A percentile compares a stretch with the other conserved stretches of the same genome.
Conservation (phyloP, 2,888 invertebrate species). For the Volucella zonaria region DNA sequence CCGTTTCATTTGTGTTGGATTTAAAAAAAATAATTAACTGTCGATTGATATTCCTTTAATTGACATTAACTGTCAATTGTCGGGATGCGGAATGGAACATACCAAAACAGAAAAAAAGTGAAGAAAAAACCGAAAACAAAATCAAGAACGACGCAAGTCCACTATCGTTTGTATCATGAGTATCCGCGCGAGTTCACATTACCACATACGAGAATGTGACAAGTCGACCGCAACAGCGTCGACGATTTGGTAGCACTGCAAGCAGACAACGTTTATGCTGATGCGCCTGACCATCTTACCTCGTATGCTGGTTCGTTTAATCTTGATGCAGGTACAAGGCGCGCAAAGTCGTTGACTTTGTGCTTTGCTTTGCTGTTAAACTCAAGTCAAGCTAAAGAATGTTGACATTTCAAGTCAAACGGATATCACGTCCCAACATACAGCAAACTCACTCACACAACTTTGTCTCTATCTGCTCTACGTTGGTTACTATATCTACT, state of each 20-base stretch:
- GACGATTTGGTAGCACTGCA: slow-evolving; percentile 32
- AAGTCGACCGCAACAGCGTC: slow-evolving; percentile 15
- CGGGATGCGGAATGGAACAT: slow-evolving; percentile 44
- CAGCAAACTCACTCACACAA: neutral
- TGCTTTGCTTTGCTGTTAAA: slow-evolving; percentile 39
- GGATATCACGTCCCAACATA: slow-evolving; percentile 58
- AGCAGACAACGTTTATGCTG: slow-evolving; percentile 49
- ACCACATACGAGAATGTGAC: slow-evolving; percentile 49
- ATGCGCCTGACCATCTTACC: slow-evolving; percentile 43
- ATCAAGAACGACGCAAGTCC: slow-evolving; percentile 25
- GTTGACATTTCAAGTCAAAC: slow-evolving; percentile 67
- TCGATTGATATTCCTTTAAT: slow-evolving; percentile 71
- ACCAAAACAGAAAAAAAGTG: slow-evolving; percentile 10
- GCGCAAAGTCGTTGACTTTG: slow-evolving; percentile 41
- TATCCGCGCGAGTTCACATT: slow-evolving; percentile 22
- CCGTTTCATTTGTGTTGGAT: slow-evolving; percentile 11
- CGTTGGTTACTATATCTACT: slow-evolving; percentile 2
- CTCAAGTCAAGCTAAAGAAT: slow-evolving; percentile 53
- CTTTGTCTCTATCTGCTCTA: slow-evolving; percentile 4
- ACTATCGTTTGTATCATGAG: slow-evolving; percentile 21
- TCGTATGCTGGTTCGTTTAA: slow-evolving; percentile 45
- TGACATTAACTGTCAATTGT: slow-evolving; percentile 71
- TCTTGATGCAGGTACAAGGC: slow-evolving; percentile 57
- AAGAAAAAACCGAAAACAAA: slow-evolving; percentile 39
- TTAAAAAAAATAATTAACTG: slow-evolving; percentile 67